A percentile compares a stretch with the other conserved stretches of the same genome.
phyloP scores from a whole-genome alignment of 1,140 invertebrate species.

The Glossosoma conforme region DNA sequence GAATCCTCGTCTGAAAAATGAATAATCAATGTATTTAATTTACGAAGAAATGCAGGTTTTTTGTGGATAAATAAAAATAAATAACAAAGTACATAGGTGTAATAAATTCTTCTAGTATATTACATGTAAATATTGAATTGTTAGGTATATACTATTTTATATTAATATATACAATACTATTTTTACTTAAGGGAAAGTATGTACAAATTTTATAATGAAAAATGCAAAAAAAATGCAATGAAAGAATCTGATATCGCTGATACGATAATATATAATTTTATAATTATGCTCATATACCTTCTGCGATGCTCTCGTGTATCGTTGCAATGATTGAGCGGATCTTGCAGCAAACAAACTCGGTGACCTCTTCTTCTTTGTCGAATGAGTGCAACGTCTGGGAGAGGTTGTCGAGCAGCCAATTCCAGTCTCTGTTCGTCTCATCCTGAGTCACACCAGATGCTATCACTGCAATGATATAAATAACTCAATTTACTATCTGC shows the following conservation, averaged over 20 bases:
- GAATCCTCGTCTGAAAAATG: slow-evolving; percentile 75
- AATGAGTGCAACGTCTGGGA: slow-evolving; percentile 82
- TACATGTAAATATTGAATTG: too few relatives aligned
- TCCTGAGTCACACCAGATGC: slow-evolving; percentile 78
- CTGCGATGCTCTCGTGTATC: slow-evolving; percentile 50
- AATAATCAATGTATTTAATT: too few relatives aligned
- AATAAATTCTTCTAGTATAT: too few relatives aligned
- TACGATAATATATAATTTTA: slow-evolving; percentile 5
- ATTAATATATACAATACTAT: too few relatives aligned
- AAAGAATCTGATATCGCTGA: too few relatives aligned
- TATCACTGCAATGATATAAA: slow-evolving; percentile 60
- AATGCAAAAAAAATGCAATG: too few relatives aligned
- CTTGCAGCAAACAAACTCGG: slow-evolving; percentile 94
- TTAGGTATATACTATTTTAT: too few relatives aligned
- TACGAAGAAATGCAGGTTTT: too few relatives aligned
- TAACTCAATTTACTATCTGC: background rate
- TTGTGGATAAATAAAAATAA: too few relatives aligned
- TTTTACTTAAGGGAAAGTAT: too few relatives aligned
- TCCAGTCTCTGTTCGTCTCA: slow-evolving; percentile 90
- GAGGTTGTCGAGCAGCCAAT: slow-evolving; percentile 88
- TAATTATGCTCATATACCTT: slow-evolving; percentile 43
- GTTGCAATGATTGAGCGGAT: slow-evolving; percentile 87
- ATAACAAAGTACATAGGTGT: too few relatives aligned
- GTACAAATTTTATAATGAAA: too few relatives aligned
- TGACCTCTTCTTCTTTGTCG: slow-evolving; percentile 90